phyloP scores from a whole-genome alignment of 2,888 invertebrate genomes.

The Iphiclides podalirius region DNA sequence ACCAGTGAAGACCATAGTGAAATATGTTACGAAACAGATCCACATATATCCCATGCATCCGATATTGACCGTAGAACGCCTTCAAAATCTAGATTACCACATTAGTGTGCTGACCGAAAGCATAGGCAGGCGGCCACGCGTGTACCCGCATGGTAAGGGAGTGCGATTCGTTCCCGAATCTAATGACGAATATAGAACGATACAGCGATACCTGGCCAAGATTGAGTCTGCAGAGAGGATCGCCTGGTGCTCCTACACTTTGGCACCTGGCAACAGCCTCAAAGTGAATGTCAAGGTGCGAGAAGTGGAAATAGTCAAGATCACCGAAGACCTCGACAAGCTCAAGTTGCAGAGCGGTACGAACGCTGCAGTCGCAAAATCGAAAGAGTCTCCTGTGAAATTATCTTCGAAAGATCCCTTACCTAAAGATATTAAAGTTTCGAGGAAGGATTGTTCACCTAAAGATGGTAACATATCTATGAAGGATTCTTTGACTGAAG shows the following conservation, averaged over 20 bases:
- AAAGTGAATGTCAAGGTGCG: constrained; percentile 13
- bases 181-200: constrained; percentile 2
- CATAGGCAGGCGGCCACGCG: constrained; percentile 9
- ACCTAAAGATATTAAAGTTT: no score
- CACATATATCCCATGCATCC: constrained; percentile 13
- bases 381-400: background rate
- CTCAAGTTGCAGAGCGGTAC: background rate
- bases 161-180: constrained; percentile 19
- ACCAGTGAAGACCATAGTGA: constrained; percentile 1
- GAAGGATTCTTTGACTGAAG: no score
- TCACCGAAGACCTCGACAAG: background rate
- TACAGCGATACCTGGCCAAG: constrained; percentile 14
- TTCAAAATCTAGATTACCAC: constrained; percentile 14
- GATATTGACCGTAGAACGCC: constrained; percentile 15
- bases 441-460: no score
- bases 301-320: constrained; percentile 9
- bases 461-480: no score
- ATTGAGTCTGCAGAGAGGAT: constrained; percentile 14
- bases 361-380: background rate
- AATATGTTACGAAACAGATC: constrained; percentile 17
- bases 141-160: constrained; percentile 8
- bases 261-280: constrained; percentile 14
- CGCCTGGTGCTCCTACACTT: constrained; percentile 12
- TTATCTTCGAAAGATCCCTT: background rate
- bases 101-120: constrained; percentile 2